These are phyloP conservation scores for Eudemis profundana DNA, from an alignment of 2,888 invertebrate species.

Conservation along the genomic window DNA sequence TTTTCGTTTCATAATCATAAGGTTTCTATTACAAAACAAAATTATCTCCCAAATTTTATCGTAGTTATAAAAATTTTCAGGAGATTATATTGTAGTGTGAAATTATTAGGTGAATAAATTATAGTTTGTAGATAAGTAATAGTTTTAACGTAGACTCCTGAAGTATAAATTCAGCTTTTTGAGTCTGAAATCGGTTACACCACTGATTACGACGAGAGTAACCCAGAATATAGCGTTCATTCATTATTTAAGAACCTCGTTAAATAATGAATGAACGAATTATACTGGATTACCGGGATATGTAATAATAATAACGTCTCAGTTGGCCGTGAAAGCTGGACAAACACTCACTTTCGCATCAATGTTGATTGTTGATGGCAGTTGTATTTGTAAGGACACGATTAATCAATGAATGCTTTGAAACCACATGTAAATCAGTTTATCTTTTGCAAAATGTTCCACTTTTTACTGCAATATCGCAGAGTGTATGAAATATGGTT, in stretches of 20 bases:
- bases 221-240: no score
- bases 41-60: no score
- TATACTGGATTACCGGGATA: not conserved
- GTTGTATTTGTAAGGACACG: not conserved
- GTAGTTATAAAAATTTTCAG: no score
- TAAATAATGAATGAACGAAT: not conserved
- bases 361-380: not conserved
- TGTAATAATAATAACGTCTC: not conserved
- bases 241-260: not conserved
- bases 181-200: no score
- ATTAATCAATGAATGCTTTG: not conserved
- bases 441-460: conserved; percentile 10
- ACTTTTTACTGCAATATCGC: conserved; percentile 23
- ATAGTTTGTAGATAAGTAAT: no score
- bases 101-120: no score
- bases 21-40: no score
- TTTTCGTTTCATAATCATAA: no score
- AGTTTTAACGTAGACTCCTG: no score
- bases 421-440: conserved; percentile 7
- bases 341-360: not conserved
- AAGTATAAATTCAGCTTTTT: no score
- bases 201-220: no score
- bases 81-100: no score
- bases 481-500: conserved; percentile 17
- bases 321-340: not conserved